phyloP scores from a whole-genome alignment of 2,113 vertebrate genomes.

The Esox niger region DNA sequence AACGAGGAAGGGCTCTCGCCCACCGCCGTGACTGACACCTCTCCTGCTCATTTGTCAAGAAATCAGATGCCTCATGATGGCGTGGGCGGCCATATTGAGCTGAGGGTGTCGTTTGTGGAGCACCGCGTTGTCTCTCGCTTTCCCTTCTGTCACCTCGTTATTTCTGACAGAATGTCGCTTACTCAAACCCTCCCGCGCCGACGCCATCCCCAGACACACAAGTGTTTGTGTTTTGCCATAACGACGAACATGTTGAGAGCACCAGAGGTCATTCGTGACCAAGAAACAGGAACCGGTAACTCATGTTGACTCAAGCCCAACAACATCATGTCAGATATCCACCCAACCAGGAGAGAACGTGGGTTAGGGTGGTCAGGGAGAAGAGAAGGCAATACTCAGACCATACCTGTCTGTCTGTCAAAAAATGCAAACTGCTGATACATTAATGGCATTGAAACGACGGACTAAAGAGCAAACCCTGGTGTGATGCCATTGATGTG shows the following conservation, averaged over 20 bases:
- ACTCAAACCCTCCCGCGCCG: slow-evolving; percentile 65
- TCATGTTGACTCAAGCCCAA: neutral
- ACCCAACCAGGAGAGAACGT: too few species aligned
- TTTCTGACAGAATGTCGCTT: slow-evolving; percentile 72
- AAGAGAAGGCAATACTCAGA: too few species aligned
- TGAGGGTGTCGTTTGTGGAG: slow-evolving; percentile 64
- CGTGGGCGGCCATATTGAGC: slow-evolving; percentile 77
- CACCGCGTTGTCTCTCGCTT: slow-evolving; percentile 53
- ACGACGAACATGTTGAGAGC: slow-evolving; percentile 51
- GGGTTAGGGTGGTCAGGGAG: too few species aligned
- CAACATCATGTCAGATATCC: too few species aligned
- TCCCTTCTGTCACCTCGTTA: slow-evolving; percentile 60
- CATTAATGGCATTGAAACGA: too few species aligned
- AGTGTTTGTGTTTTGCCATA: slow-evolving; percentile 56
- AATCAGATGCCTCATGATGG: slow-evolving; percentile 69
- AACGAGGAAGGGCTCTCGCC: slow-evolving; percentile 72
- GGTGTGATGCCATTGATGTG: neutral
- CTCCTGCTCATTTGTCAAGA: slow-evolving; percentile 80
- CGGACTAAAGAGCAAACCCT: too few species aligned
- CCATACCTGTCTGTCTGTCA: too few species aligned
- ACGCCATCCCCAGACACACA: slow-evolving; percentile 57
- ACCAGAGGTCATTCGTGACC: slow-evolving; percentile 67
- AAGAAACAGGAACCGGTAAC: slow-evolving; percentile 53
- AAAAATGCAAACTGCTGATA: too few species aligned
- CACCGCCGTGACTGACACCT: slow-evolving; percentile 71